phyloP scores from a whole-genome alignment of 1,140 invertebrate genomes.

The Eriosoma lanigerum region DNA sequence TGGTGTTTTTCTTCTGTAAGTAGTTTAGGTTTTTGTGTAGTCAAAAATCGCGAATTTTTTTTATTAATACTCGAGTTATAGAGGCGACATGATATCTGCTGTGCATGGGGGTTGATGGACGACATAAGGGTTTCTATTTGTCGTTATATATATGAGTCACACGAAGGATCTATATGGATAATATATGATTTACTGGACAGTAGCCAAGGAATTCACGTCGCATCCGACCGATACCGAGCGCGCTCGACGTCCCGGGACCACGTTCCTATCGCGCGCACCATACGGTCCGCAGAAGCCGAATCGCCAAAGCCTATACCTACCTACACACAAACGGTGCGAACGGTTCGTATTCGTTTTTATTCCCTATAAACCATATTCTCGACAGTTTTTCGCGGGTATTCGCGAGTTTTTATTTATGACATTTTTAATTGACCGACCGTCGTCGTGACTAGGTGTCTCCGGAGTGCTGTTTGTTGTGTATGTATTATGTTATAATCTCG shows the following conservation, averaged over 20 bases:
- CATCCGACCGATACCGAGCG: constrained; percentile 45
- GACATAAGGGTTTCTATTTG: neutral
- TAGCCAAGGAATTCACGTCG: constrained; percentile 21
- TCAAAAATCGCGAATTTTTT: too few species aligned
- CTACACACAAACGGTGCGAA: neutral
- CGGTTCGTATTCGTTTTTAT: neutral
- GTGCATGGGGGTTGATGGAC: neutral
- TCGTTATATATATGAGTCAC: constrained; percentile 6
- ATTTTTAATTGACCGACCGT: neutral
- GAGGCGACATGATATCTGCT: neutral
- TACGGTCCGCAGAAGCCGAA: constrained; percentile 42
- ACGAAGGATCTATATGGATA: neutral
- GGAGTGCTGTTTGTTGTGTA: too few species aligned
- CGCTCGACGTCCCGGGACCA: constrained; percentile 48
- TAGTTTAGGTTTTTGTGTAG: too few species aligned
- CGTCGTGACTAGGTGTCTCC: neutral
- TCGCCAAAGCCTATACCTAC: constrained; percentile 1
- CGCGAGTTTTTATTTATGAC: too few species aligned
- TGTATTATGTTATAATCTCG: too few species aligned
- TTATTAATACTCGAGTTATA: too few species aligned
- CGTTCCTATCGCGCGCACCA: constrained; percentile 44
- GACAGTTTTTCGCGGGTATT: too few species aligned
- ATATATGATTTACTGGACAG: neutral
- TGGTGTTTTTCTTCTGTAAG: too few species aligned
- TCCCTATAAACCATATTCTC: too few species aligned